phyloP scores from a whole-genome alignment of 2,797 vertebrate species.

The Sebastes hubbsi region DNA sequence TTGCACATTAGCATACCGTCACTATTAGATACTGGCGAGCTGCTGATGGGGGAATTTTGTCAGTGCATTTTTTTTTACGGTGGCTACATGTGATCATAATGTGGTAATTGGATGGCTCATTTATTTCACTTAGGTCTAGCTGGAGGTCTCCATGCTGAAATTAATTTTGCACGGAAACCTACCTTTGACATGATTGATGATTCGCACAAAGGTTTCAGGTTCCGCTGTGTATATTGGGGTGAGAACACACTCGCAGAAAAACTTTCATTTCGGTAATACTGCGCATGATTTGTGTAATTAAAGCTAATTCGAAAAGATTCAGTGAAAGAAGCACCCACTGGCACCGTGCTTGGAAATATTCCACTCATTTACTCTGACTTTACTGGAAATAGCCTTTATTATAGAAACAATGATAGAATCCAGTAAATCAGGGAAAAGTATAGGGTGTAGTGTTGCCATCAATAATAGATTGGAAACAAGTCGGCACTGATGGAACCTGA shows the following conservation, averaged over 20 bases:
- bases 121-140: slow-evolving; percentile 73
- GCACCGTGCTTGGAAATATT: slow-evolving; percentile 70
- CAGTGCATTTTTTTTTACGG: slow-evolving; percentile 17
- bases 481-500: slow-evolving; percentile 80
- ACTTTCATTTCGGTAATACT: slow-evolving; percentile 16
- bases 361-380: slow-evolving; percentile 69
- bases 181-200: slow-evolving; percentile 69
- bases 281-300: slow-evolving; percentile 52
- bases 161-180: slow-evolving; percentile 65
- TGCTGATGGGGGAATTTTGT: slow-evolving; percentile 29
- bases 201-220: slow-evolving; percentile 49
- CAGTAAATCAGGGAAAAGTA: slow-evolving; percentile 83
- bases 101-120: slow-evolving; percentile 76
- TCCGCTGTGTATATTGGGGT: slow-evolving; percentile 18
- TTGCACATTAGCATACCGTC: not conserved
- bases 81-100: slow-evolving; percentile 67
- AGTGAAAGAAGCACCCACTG: slow-evolving; percentile 42
- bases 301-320: slow-evolving; percentile 44
- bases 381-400: slow-evolving; percentile 81
- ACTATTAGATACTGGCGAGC: slow-evolving; percentile 1
- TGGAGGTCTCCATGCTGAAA: slow-evolving; percentile 68
- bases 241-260: not conserved
- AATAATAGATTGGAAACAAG: slow-evolving; percentile 86
- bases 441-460: slow-evolving; percentile 82
- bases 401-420: slow-evolving; percentile 82